Conservation (phyloP, 2,797 vertebrate species). For the Melanotaenia maccullochi region DNA sequence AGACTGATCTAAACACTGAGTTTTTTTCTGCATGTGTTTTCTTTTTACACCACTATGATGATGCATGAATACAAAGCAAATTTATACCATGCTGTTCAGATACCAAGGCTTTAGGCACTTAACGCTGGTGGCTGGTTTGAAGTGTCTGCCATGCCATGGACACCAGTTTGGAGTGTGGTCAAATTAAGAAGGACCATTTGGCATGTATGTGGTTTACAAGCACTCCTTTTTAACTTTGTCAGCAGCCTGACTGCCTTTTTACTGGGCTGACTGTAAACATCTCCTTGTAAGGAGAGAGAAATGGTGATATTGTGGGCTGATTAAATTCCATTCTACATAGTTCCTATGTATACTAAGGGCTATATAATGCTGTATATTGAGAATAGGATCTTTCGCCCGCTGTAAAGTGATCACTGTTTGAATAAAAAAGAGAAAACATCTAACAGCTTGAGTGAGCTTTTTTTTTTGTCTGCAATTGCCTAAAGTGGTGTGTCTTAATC, state of each 20-base stretch:
- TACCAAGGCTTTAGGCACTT: constrained; percentile 64
- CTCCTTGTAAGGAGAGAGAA: constrained; percentile 31
- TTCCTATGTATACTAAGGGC: constrained; percentile 53
- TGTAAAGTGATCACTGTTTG: constrained; percentile 74
- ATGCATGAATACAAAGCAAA: constrained; percentile 22
- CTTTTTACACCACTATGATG: constrained; percentile 20
- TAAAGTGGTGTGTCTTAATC: not conserved
- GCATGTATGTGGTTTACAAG: constrained; percentile 49
- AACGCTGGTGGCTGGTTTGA: constrained; percentile 54
- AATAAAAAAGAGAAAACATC: constrained; percentile 72
- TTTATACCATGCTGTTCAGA: constrained; percentile 26
- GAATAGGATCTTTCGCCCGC: constrained; percentile 71
- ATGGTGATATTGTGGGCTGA: constrained; percentile 5
- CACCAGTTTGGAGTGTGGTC: constrained; percentile 45
- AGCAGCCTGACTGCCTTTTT: constrained; percentile 26
- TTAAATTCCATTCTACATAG: constrained; percentile 33
- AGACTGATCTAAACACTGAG: constrained; percentile 42
- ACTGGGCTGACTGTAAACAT: constrained; percentile 31
- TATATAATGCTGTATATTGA: constrained; percentile 72
- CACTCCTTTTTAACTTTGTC: constrained; percentile 36
- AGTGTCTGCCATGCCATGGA: constrained; percentile 43
- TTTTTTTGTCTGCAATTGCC: not conserved
- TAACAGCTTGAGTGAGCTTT: not conserved
- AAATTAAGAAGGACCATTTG: constrained; percentile 13
- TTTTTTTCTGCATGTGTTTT: constrained; percentile 44